Conservation (phyloP, 2,888 invertebrate genomes). For the Cantharis nigra region DNA sequence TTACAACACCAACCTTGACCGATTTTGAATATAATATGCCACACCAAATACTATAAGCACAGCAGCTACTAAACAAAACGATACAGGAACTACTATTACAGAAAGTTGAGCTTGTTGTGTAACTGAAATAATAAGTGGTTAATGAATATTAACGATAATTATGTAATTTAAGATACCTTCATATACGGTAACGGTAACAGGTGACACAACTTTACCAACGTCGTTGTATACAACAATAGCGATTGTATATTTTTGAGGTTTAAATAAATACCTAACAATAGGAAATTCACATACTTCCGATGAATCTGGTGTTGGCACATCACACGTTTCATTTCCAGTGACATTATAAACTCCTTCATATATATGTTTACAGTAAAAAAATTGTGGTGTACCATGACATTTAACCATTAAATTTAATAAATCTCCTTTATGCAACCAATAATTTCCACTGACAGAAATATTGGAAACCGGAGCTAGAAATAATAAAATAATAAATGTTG, state of each 20-base stretch:
- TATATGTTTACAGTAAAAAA: slow-evolving; percentile 71
- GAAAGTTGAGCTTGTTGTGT: slow-evolving; percentile 81
- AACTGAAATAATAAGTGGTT: slow-evolving; percentile 58
- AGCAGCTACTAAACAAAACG: slow-evolving; percentile 79
- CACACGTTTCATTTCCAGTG: slow-evolving; percentile 79
- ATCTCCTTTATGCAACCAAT: slow-evolving; percentile 84
- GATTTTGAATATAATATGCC: slow-evolving; percentile 82
- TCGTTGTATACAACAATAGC: slow-evolving; percentile 79
- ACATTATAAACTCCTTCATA: slow-evolving; percentile 69
- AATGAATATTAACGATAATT: neutral
- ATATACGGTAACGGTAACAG: slow-evolving; percentile 79
- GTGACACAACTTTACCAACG: slow-evolving; percentile 69
- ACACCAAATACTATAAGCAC: slow-evolving; percentile 85
- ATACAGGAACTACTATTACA: slow-evolving; percentile 85
- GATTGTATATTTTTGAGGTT: slow-evolving; percentile 75
- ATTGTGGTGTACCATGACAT: slow-evolving; percentile 77
- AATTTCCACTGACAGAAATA: slow-evolving; percentile 73
- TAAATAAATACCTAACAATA: slow-evolving; percentile 69
- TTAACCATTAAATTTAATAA: slow-evolving; percentile 70
- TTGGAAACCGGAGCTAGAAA: slow-evolving; percentile 72
- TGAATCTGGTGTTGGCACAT: slow-evolving; percentile 35
- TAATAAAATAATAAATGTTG: slow-evolving; percentile 18
- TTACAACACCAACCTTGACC: slow-evolving; percentile 65
- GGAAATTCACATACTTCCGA: slow-evolving; percentile 64
- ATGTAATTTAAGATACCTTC: slow-evolving; percentile 65